Evolutionary conservation across 2,797 vertebrate species (phyloP).

Genomic region (Pangasius djambal): DNA sequence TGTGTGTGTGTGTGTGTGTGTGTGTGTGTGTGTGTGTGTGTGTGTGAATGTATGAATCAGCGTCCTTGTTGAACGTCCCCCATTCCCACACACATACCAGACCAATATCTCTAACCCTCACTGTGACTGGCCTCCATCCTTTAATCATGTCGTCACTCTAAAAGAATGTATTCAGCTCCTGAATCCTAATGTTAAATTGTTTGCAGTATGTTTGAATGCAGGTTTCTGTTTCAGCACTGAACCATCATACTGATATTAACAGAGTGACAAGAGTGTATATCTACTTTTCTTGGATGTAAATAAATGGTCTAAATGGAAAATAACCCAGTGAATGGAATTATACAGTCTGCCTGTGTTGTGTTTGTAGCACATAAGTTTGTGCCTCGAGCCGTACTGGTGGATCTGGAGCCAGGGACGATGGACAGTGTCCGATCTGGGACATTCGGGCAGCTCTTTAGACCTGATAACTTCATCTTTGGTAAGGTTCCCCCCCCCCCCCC

Average conservation of each 20-base stretch:
- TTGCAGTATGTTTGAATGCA: slow-evolving; percentile 19
- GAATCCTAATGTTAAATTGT: slow-evolving; percentile 7
- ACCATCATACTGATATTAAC: neutral
- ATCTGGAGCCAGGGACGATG: slow-evolving; percentile 89
- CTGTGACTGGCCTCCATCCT: slow-evolving; percentile 30
- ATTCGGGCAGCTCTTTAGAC: slow-evolving; percentile 86
- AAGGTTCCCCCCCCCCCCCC: slow-evolving; percentile 40
- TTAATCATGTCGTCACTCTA: slow-evolving; percentile 42
- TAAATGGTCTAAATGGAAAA: neutral
- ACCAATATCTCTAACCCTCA: slow-evolving; percentile 20
- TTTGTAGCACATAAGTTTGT: slow-evolving; percentile 84
- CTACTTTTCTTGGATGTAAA: neutral
- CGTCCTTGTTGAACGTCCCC: slow-evolving; percentile 26
- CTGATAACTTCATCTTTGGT: slow-evolving; percentile 91
- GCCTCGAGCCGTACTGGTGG: slow-evolving; percentile 83
- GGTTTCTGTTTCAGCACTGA: slow-evolving; percentile 32
- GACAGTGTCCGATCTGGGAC: slow-evolving; percentile 86
- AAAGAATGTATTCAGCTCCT: slow-evolving; percentile 44
- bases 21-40: neutral
- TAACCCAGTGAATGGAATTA: neutral
- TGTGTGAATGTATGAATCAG: slow-evolving; percentile 46
- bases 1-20: too few relatives aligned
- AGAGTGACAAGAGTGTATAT: neutral
- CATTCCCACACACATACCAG: slow-evolving; percentile 30
- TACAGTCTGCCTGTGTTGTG: slow-evolving; percentile 6